Conservation (phyloP, 2,888 invertebrate species). For the Junonia oenone region DNA sequence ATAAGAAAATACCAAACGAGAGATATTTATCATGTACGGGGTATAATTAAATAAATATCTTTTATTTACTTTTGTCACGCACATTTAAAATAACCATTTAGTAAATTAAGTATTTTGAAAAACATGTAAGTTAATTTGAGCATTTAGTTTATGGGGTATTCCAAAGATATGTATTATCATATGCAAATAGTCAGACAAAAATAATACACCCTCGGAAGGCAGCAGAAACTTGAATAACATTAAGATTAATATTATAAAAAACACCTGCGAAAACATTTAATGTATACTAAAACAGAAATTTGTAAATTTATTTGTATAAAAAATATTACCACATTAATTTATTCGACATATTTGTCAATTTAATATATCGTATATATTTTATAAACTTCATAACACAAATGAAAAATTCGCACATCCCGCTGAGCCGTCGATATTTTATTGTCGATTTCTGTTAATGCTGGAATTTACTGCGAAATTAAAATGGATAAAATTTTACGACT, state of each 20-base stretch:
- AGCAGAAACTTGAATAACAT: not conserved
- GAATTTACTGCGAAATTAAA: conserved; percentile 45
- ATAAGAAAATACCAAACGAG: too few species aligned
- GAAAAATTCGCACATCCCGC: conserved; percentile 15
- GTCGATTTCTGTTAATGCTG: conserved; percentile 38
- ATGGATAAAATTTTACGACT: conserved; percentile 37
- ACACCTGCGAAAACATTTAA: not conserved
- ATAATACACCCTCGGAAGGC: too few species aligned
- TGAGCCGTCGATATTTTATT: conserved; percentile 34
- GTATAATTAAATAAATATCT: too few species aligned
- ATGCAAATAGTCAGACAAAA: too few species aligned
- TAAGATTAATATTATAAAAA: not conserved
- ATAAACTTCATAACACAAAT: not conserved
- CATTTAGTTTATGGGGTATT: too few species aligned
- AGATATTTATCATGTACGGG: too few species aligned
- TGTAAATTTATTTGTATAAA: not conserved
- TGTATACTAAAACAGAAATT: not conserved
- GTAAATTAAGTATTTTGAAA: too few species aligned
- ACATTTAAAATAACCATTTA: too few species aligned
- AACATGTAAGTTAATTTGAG: too few species aligned
- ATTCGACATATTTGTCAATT: conserved; percentile 13
- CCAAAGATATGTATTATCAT: too few species aligned
- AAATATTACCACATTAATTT: conserved; percentile 12
- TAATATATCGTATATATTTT: conserved; percentile 10
- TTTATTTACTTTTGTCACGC: too few species aligned